Base-by-base conservation (phyloP, 2,888 invertebrate species). In the Ferrisia virgata region DNA sequence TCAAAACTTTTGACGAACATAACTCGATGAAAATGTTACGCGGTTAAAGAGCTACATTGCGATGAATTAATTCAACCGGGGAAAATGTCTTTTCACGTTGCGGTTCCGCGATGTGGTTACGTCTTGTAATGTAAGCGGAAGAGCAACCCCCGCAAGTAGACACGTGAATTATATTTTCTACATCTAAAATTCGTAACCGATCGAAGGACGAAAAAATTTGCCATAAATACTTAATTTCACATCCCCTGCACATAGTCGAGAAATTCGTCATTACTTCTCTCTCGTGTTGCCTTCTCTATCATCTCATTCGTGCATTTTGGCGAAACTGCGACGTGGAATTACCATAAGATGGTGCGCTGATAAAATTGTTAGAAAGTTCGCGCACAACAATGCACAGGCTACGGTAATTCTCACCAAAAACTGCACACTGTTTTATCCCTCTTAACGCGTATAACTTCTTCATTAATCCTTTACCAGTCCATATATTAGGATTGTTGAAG, bases 381-480 rank as follows among this genome's bases (percentile, higher is more conserved):
- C 25, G 18, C 15, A 9, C 28, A 8, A 58, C 58, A 58, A 58
- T 58, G 64, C 6, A 15, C 28, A 13, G 4, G n/a, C 1, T 5
- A n/a, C 18, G 22, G 53, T 53, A 53, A 53, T 53, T 53, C 18
- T 53, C 53, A 53, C 53, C 18, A 53, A 22, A 53, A 53, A 18
- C 53, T 53, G 22, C 53, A 4, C 40, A 53, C 18, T 6, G 64
- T 64, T 64, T 64, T 64, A 64, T 28, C 64, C 64, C 64, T 64
- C 28, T 64, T 28, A 53, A n/a, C n/a, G 25, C 64, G 28, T 13
- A 28, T 28, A 25, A 64, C 64, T 64, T 64, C 64, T 64, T 64
- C 64, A 64, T 64, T 64, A 64, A 64, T 64, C 64, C 64, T 64
- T 64, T 64, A 64, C 64, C 64, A 64, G 64, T 64, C 64, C 64